Evolutionary conservation across 2,888 invertebrate genomes (phyloP), one percentile per base, ranked within the genome.

Genomic region (Tortricodes alternella): DNA sequence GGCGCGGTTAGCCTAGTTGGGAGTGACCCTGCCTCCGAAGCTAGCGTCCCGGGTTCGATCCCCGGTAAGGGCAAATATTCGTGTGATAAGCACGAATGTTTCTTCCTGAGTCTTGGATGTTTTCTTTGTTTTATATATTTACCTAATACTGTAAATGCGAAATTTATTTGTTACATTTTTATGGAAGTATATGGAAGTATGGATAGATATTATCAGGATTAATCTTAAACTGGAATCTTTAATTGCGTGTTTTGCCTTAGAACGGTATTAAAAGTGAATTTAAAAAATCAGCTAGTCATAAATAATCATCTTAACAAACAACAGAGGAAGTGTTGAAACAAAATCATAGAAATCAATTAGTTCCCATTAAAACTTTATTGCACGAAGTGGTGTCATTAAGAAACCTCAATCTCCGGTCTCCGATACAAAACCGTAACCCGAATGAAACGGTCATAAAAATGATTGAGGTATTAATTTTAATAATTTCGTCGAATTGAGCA

Each of bases 381-480:
- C 49, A 43, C 29, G 29, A 46, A 35, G 35, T 55, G 58, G 46
- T 34, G 23, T 38, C 38, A 43, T 56, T 56, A 50, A 29, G n/a
- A 44, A 32, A 32, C 23, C 44, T 37, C 56, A 50, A 56, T 56
- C 49, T 56, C 46, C 46, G 46, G 46, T 39, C 53, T 24, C 23
- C 32, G 49, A 43, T 41, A 46, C 21, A 21, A 43, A 24, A 52
- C 32, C 29, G 50, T 56, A 56, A 50, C 44, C 56, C 32, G 43
- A 50, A 56, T 56, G 44, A 50, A 50, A 13, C 43, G 35, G 43
- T 44, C 48, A 27, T 55, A 49, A 44, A 56, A 44, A 44, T 56
- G 56, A 56, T 56, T 44, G 49, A 50, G 23, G 44, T 56, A 56
- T 56, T 50, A 37, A 50, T 56, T 50, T 50, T 44, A 37, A 50